phyloP scores from a whole-genome alignment of 2,113 vertebrate species.

The Engystomops pustulosus region DNA sequence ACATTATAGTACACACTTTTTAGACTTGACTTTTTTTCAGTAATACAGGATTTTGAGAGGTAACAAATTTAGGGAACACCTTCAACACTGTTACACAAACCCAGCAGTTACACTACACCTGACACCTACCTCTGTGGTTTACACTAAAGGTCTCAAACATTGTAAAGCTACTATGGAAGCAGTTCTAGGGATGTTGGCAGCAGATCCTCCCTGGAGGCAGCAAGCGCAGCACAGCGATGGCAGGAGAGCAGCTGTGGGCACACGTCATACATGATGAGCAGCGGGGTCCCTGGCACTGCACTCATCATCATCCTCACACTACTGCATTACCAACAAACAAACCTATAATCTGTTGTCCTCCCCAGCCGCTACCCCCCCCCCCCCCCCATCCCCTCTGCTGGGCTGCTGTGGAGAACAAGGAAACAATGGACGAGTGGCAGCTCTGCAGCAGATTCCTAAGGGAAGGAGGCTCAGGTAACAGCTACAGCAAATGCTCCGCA shows the following conservation, averaged over 20 bases:
- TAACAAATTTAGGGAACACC: no score
- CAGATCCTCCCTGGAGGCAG: not conserved
- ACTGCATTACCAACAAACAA: not conserved
- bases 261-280: not conserved
- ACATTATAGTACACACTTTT: no score
- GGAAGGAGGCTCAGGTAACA: not conserved
- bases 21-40: no score
- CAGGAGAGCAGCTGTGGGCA: not conserved
- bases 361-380: not conserved
- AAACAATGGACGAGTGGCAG: not conserved
- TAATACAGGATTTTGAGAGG: no score
- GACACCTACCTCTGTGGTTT: not conserved
- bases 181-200: no score
- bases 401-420: not conserved
- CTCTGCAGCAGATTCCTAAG: not conserved
- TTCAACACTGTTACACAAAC: no score
- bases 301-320: not conserved
- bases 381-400: no score
- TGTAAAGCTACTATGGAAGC: no score
- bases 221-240: not conserved
- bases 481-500: conserved; percentile 16
- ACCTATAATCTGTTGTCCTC: not conserved
- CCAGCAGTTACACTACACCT: no score
- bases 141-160: no score
- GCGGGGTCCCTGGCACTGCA: not conserved